phyloP scores from a whole-genome alignment of 2,888 invertebrate species.

The Aplocera efformata region DNA sequence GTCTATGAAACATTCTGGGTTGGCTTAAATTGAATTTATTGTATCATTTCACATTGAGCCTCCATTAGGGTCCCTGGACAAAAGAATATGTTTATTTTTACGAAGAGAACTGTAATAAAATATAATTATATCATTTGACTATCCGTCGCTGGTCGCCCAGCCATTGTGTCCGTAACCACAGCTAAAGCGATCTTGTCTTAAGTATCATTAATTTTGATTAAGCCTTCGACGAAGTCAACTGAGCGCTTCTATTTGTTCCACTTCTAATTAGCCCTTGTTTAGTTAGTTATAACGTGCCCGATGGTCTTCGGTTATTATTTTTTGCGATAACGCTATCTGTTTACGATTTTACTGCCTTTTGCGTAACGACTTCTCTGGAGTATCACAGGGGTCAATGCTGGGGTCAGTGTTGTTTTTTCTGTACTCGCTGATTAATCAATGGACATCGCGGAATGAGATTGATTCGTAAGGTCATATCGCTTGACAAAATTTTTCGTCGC shows the following conservation, averaged over 20 bases:
- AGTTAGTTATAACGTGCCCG: conserved; percentile 17
- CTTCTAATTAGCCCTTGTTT: conserved; percentile 25
- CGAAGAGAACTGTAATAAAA: no score
- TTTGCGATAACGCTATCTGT: conserved; percentile 37
- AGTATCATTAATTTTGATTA: conserved; percentile 11
- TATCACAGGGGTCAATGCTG: conserved; percentile 30
- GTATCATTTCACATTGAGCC: no score
- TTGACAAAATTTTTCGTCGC: neutral
- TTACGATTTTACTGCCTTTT: conserved; percentile 28
- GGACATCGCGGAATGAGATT: neutral
- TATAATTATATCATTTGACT: no score
- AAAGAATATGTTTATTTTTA: no score
- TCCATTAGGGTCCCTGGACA: no score
- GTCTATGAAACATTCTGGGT: no score
- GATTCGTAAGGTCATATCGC: conserved; percentile 5
- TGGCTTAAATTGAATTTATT: no score
- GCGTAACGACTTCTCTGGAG: conserved; percentile 20
- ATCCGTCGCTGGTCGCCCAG: no score
- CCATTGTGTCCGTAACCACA: no score
- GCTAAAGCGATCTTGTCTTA: conserved; percentile 3
- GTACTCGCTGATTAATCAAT: conserved; percentile 4
- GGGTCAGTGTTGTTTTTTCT: conserved; percentile 25
- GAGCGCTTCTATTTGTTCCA: conserved; percentile 6
- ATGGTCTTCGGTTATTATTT: conserved; percentile 13
- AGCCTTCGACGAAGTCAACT: conserved; percentile 15